phyloP scores from a whole-genome alignment of 1,140 invertebrate genomes.

The Papilio machaon region DNA sequence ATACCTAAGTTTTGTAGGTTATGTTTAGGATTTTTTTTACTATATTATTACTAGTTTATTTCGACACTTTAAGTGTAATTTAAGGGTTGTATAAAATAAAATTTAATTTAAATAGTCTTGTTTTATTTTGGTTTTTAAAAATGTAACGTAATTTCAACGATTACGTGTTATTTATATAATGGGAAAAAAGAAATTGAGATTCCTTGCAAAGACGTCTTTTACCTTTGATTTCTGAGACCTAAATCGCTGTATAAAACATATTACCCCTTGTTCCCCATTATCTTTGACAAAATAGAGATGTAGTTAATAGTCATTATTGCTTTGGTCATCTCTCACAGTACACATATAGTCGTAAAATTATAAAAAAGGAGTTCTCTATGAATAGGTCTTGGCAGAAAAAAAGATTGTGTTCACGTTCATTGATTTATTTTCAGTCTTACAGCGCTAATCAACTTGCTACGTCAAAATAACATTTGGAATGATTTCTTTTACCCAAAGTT shows the following conservation, averaged over 20 bases:
- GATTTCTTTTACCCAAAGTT: slow-evolving; percentile 41
- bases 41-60: slow-evolving; percentile 19
- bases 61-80: slow-evolving; percentile 27
- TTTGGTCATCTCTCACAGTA: too few relatives aligned
- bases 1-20: slow-evolving; percentile 31
- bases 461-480: slow-evolving; percentile 69
- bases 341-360: too few relatives aligned
- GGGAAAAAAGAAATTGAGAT: too few relatives aligned
- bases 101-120: slow-evolving; percentile 26
- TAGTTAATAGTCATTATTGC: too few relatives aligned
- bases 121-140: slow-evolving; percentile 22
- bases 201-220: too few relatives aligned
- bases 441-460: slow-evolving; percentile 69
- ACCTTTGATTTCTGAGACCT: too few relatives aligned
- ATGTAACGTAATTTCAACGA: too few relatives aligned
- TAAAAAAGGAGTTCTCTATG: background rate
- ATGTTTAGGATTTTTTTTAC: slow-evolving; percentile 25
- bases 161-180: too few relatives aligned
- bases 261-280: too few relatives aligned
- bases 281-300: too few relatives aligned
- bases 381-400: background rate
- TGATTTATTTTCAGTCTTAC: slow-evolving; percentile 74
- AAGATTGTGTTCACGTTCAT: slow-evolving; percentile 37
- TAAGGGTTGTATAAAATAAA: slow-evolving; percentile 30
- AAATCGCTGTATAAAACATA: too few relatives aligned